Evolutionary conservation across 2,797 vertebrate genomes (phyloP), one percentile per base, ranked within the genome.

Genomic region (Neoniphon sammara): DNA sequence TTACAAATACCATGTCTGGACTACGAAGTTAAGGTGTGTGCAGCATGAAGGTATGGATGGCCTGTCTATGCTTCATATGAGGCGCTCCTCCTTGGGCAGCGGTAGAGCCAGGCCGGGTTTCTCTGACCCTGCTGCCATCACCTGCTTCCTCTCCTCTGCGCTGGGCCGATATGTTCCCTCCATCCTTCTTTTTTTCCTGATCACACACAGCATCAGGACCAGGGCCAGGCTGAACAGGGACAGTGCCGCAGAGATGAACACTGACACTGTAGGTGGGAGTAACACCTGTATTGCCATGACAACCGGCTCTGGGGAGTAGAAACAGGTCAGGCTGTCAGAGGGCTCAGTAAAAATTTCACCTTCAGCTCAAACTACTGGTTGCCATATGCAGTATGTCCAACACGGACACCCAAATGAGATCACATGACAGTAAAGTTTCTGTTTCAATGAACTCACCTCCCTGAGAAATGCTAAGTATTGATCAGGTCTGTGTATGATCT

Each of bases 121-220:
- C 77, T 95, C 93, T 0, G 89, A 84, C 1, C 86, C 90, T 0
- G 88, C 83, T 20, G 90, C 69, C 59, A 93, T 86, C 0, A 90
- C 74, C 78, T 94, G 94, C 49, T 92, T 95, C 85, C 83, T 94
- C 90, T 97, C 96, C 88, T 96, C 96, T 0, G 90, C 91, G 53
- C 96, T 96, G 46, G 96, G 96, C 65, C 88, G 86, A 84, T 97
- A 97, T 0, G 91, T 95, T 66, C 96, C 96, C 85, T 96, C 96
- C 4, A 93, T 93, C 80, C 93, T 90, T 11, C 96, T 91, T 50
- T 94, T 96, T 90, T 95, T 96, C 36, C 94, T 93, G 53, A 97
- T 82, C 44, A 96, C 90, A 50, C 94, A 93, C 25, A 94, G 77
- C 71, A 96, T 71, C 65, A 95, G 73, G 69, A 91, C 77, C 31